Evolutionary conservation across 1,140 invertebrate genomes (phyloP), one percentile per base, ranked within the genome.

Genomic region (Drosophila quadrilineata): DNA sequence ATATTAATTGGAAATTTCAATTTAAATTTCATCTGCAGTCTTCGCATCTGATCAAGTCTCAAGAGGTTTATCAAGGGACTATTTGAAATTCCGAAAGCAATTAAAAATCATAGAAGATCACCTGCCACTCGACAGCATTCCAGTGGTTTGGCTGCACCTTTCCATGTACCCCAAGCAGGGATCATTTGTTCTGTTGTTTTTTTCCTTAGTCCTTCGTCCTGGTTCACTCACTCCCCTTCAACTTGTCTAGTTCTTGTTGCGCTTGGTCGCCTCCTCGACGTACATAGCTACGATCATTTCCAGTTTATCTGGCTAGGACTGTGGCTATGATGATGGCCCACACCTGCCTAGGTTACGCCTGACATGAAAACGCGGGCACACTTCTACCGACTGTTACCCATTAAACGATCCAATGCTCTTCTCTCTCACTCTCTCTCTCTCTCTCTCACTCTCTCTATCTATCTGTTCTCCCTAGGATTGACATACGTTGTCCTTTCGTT

Each of bases 341-440:
- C 77, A 82, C 77, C 77, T 82, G 77, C 79, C 77, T 82, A 84
- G 77, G 75, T 70, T 77, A 84, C 54, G 59, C 33, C 68, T 72
- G 54, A 79, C 50, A 71, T 69, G 71, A 84, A 73, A 85, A 71
- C 57, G 65, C 77, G 62, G 74, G 58, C 71, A 82, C 70, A 65
- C 67, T 59, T 53, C 67, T 46, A 26, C 4, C 62, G 53, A 46
- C 70, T 62, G 65, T 56, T 75, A 49, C 53, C 71, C 63, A 72
- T 80, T 80, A 72, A 84, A 76, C 77, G 76, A 84, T 72, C 68
- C 57, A n/a, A n/a, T 54, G 54, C 53, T 49, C 35, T 35, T 26
- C 29, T 45, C 9, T 54, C 33, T 53, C 65, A 24, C 14, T 24
- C n/a, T 74, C 58, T n/a, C 53, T 65, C 41, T 73, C 66, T 53